phyloP scores from a whole-genome alignment of 2,888 invertebrate genomes.

The Cylloceria caligata region DNA sequence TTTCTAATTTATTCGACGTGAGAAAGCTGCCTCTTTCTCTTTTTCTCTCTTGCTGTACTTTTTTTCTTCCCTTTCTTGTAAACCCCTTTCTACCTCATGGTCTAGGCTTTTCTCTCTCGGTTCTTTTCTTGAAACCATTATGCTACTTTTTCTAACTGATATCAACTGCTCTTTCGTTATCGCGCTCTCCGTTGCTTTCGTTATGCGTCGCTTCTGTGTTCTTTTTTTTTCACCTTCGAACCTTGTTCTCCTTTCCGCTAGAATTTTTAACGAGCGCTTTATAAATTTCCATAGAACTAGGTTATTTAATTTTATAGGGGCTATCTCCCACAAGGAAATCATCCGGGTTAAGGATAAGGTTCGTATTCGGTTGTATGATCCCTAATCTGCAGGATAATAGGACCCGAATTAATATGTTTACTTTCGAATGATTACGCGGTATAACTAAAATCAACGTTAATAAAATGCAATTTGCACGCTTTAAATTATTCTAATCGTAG shows the following conservation, averaged over 20 bases:
- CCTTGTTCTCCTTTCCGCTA: not conserved
- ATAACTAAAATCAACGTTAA: too few species aligned
- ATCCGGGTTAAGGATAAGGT: not conserved
- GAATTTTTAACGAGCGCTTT: constrained; percentile 37
- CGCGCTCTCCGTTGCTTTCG: not conserved
- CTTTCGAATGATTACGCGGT: too few species aligned
- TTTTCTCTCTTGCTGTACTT: constrained; percentile 36
- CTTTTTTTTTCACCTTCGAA: not conserved
- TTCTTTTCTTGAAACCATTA: constrained; percentile 46
- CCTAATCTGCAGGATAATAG: too few species aligned
- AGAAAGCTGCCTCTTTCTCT: constrained; percentile 28
- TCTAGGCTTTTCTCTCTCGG: constrained; percentile 32
- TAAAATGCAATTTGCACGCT: too few species aligned
- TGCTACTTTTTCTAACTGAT: constrained; percentile 43
- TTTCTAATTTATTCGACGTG: constrained; percentile 67
- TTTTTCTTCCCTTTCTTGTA: constrained; percentile 35
- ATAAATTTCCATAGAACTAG: constrained; percentile 2
- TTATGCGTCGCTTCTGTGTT: not conserved
- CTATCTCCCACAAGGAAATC: not conserved
- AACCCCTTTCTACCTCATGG: constrained; percentile 14
- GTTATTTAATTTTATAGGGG: constrained; percentile 13
- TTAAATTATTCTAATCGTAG: not conserved
- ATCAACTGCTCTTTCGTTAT: constrained; percentile 12
- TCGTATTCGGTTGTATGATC: not conserved
- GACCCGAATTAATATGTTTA: too few species aligned